Evolutionary conservation across 2,888 invertebrate genomes (phyloP).

Genomic region (Hydropsyche betteni): DNA sequence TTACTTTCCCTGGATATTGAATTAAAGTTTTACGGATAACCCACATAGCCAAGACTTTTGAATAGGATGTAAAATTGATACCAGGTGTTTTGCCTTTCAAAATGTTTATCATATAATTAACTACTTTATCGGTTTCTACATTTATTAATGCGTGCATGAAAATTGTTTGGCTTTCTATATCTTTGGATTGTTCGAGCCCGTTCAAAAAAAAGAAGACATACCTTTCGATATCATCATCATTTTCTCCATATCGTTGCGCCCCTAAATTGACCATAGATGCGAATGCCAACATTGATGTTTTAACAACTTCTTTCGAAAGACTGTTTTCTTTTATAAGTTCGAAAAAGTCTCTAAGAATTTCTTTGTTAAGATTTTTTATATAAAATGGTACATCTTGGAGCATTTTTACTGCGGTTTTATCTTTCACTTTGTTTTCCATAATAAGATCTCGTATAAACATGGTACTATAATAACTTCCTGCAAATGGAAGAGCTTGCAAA

Average conservation of each 20-base stretch:
- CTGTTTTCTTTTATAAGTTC: slow-evolving; percentile 54
- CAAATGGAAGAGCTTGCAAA: slow-evolving; percentile 60
- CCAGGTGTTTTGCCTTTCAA: slow-evolving; percentile 56
- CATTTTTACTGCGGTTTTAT: slow-evolving; percentile 55
- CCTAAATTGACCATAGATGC: slow-evolving; percentile 56
- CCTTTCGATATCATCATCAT: slow-evolving; percentile 48
- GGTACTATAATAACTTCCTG: slow-evolving; percentile 60
- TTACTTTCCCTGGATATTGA: slow-evolving; percentile 26
- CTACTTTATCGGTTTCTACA: slow-evolving; percentile 57
- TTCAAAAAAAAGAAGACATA: slow-evolving; percentile 53
- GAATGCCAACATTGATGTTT: slow-evolving; percentile 58
- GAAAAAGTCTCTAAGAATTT: slow-evolving; percentile 57
- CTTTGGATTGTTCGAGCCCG: slow-evolving; percentile 53
- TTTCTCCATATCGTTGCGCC: background rate
- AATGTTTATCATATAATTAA: slow-evolving; percentile 59
- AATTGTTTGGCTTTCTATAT: slow-evolving; percentile 57
- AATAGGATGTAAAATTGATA: slow-evolving; percentile 54
- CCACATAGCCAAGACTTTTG: slow-evolving; percentile 60
- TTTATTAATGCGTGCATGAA: slow-evolving; percentile 63
- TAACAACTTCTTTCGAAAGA: slow-evolving; percentile 53
- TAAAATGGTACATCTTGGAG: slow-evolving; percentile 59
- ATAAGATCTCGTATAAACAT: slow-evolving; percentile 58
- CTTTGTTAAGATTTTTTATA: slow-evolving; percentile 58
- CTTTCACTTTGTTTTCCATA: slow-evolving; percentile 55
- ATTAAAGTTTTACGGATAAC: slow-evolving; percentile 54